These are phyloP conservation scores for Uloborus plumipes DNA, from an alignment of 2,888 invertebrate genomes.

Conservation along the genomic window DNA sequence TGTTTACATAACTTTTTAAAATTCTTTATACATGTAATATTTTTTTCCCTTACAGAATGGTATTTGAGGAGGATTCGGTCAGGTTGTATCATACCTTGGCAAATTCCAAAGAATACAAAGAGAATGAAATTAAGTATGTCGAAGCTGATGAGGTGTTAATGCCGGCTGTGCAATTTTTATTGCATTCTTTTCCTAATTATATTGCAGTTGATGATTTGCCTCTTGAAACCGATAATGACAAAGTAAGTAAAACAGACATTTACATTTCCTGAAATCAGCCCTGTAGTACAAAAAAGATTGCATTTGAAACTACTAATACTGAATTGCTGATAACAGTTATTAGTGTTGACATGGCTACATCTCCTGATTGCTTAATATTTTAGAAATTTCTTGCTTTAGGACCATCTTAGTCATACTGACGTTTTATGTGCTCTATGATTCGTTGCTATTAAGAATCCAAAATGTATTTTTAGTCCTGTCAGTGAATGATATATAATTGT, in stretches of 20 bases:
- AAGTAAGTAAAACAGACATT: conserved; percentile 73
- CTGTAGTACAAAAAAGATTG: too few species aligned
- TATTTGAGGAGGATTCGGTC: conserved; percentile 77
- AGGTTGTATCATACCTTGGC: conserved; percentile 86
- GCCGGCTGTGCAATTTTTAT: conserved; percentile 80
- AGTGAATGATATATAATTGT: too few species aligned
- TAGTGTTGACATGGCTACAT: too few species aligned
- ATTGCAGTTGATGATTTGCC: conserved; percentile 81
- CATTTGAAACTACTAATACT: too few species aligned
- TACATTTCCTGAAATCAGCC: too few species aligned
- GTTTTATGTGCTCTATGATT: too few species aligned
- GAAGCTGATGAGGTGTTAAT: conserved; percentile 81
- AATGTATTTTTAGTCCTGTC: too few species aligned
- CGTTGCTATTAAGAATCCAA: too few species aligned
- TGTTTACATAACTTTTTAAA: neutral
- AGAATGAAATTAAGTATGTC: conserved; percentile 80
- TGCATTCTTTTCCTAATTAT: conserved; percentile 84
- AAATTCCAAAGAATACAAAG: conserved; percentile 88
- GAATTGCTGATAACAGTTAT: too few species aligned
- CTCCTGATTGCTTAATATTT: too few species aligned
- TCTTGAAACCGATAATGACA: conserved; percentile 77
- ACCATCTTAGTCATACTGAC: too few species aligned
- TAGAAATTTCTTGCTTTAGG: too few species aligned
- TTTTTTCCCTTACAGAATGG: conserved; percentile 71
- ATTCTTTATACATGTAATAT: neutral